phyloP scores from a whole-genome alignment of 2,113 vertebrate genomes.

The Martes martes region DNA sequence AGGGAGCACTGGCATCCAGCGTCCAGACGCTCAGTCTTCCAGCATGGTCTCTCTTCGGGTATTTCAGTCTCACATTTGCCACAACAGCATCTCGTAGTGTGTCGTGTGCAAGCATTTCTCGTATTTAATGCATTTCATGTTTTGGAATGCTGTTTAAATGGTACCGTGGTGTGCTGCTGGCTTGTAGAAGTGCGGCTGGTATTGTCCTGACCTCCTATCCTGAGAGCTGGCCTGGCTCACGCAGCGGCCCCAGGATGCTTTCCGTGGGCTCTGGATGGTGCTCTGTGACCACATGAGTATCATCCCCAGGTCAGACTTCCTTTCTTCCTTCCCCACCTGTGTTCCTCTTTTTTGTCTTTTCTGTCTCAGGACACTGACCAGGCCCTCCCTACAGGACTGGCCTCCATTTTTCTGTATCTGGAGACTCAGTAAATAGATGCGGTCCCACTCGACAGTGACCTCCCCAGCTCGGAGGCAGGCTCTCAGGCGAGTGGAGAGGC shows the following conservation, averaged over 20 bases:
- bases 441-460: not conserved
- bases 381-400: not conserved
- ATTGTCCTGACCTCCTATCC: not conserved
- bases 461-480: not conserved
- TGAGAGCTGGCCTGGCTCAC: not conserved
- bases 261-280: not conserved
- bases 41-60: fast-evolving
- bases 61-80: not conserved
- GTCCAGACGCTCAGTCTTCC: fast-evolving
- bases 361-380: too few relatives aligned
- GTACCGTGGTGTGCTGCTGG: not conserved
- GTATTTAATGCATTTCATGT: not conserved
- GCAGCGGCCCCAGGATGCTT: not conserved
- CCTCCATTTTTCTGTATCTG: not conserved
- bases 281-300: fast-evolving
- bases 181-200: not conserved
- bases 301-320: fast-evolving
- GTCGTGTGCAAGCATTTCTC: not conserved
- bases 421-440: not conserved
- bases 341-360: not conserved
- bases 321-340: fast-evolving
- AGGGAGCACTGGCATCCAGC: fast-evolving
- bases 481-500: not conserved
- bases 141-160: not conserved
- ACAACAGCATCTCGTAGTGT: not conserved